Conservation (phyloP, 2,888 invertebrate genomes). For the Isoperla grammatica region DNA sequence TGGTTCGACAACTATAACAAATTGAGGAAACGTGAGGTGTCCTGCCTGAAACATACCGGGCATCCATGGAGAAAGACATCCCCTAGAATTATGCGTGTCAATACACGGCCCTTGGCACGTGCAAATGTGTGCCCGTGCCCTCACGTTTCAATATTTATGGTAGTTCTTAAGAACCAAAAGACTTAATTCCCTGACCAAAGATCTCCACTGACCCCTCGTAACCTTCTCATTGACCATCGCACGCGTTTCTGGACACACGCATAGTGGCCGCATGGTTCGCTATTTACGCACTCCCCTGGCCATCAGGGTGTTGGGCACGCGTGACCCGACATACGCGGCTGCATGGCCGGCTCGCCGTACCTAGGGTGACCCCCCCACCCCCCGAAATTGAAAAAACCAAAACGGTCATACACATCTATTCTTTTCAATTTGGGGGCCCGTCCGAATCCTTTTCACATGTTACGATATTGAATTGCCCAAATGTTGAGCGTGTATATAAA, state of each 20-base stretch:
- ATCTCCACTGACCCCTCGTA: too few relatives aligned
- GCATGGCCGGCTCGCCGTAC: slow-evolving; percentile 3
- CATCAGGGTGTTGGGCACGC: neutral
- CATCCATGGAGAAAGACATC: too few relatives aligned
- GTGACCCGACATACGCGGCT: slow-evolving; percentile 4
- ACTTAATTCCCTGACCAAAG: too few relatives aligned
- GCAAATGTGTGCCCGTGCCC: too few relatives aligned
- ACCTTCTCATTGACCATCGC: too few relatives aligned
- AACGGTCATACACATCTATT: slow-evolving; percentile 16
- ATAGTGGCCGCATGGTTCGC: neutral
- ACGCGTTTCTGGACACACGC: neutral
- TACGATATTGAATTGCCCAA: slow-evolving; percentile 16
- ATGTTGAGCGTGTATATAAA: slow-evolving; percentile 6
- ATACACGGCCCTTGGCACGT: too few relatives aligned
- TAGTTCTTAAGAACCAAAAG: too few relatives aligned
- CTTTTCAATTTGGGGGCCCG: slow-evolving; percentile 14
- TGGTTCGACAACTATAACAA: too few relatives aligned
- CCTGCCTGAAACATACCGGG: too few relatives aligned
- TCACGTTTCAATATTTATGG: too few relatives aligned
- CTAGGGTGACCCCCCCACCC: slow-evolving; percentile 11
- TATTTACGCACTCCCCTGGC: slow-evolving; percentile 8
- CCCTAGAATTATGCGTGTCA: too few relatives aligned
- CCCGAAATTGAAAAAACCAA: slow-evolving; percentile 8
- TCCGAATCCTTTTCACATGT: slow-evolving; percentile 6
- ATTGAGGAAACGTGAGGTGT: too few relatives aligned